These are phyloP conservation scores for Malurus leucopterus DNA, from an alignment of 2,797 vertebrate species.

Conservation along the genomic window DNA sequence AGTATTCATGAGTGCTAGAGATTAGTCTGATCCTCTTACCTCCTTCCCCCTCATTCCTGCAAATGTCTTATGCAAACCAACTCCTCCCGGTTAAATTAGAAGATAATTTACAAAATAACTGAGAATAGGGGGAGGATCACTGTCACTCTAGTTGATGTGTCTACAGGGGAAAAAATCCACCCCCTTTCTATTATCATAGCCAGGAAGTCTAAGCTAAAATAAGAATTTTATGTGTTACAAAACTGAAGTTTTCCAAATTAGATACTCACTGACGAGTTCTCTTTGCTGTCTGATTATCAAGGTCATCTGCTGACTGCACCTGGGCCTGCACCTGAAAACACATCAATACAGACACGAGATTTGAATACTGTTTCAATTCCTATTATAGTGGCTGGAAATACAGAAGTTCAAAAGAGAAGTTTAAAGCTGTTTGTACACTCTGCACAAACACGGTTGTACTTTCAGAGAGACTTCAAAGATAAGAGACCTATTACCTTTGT, in stretches of 20 bases:
- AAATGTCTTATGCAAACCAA: not conserved
- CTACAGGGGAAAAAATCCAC: not conserved
- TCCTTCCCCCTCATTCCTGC: not conserved
- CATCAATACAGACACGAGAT: slow-evolving; percentile 22
- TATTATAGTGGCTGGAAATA: not conserved
- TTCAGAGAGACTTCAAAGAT: not conserved
- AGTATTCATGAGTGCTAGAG: not conserved
- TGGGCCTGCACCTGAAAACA: slow-evolving; percentile 74
- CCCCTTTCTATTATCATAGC: not conserved
- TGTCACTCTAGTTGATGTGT: not conserved
- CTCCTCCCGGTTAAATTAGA: not conserved
- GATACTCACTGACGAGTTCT: slow-evolving; percentile 84
- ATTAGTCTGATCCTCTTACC: not conserved
- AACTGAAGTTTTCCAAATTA: not conserved
- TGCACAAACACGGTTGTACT: not conserved
- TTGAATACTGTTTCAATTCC: slow-evolving; percentile 13
- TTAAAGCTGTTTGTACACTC: not conserved
- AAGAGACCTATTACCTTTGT: not conserved
- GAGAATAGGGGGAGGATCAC: not conserved
- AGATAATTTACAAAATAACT: not conserved
- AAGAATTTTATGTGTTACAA: fast-evolving
- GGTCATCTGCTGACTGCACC: slow-evolving; percentile 70
- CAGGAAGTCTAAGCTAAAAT: not conserved
- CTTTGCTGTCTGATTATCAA: slow-evolving; percentile 68
- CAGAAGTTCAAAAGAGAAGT: not conserved